These are phyloP conservation scores for Lucinisca nassula DNA, from an alignment of 2,888 invertebrate genomes.

Conservation along the genomic window DNA sequence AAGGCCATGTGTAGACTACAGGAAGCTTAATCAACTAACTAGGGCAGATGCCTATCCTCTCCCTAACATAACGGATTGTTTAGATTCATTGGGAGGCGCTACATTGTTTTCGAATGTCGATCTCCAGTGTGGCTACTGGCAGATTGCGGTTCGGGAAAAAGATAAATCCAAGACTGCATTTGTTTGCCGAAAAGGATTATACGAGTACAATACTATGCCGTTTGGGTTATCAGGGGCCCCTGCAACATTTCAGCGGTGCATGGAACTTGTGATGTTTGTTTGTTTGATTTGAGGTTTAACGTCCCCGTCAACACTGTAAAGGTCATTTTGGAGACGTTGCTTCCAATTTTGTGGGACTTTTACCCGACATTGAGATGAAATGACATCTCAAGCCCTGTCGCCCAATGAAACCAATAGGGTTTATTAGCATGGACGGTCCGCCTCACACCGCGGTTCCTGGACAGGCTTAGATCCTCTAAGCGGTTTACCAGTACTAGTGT, in stretches of 20 bases:
- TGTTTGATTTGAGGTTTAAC: too few species aligned
- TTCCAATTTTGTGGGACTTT: too few species aligned
- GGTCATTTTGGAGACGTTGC: too few species aligned
- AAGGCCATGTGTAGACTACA: slow-evolving; percentile 17
- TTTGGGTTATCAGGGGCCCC: slow-evolving; percentile 19
- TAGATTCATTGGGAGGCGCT: slow-evolving; percentile 19
- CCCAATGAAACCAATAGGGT: too few species aligned
- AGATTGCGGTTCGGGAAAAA: slow-evolving; percentile 13
- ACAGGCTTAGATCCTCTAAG: too few species aligned
- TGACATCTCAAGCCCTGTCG: too few species aligned
- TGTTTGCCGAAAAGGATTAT: slow-evolving; percentile 6
- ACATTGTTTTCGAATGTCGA: slow-evolving; percentile 19
- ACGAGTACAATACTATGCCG: slow-evolving; percentile 1
- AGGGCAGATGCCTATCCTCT: slow-evolving; percentile 28
- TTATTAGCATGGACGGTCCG: too few species aligned
- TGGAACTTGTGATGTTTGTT: slow-evolving; percentile 15
- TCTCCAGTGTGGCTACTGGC: slow-evolving; percentile 25
- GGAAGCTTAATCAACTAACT: slow-evolving; percentile 12
- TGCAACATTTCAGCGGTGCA: slow-evolving; percentile 18
- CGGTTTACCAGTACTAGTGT: too few species aligned
- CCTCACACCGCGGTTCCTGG: too few species aligned
- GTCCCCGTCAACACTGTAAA: too few species aligned
- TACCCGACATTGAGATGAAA: too few species aligned
- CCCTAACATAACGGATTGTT: slow-evolving; percentile 24
- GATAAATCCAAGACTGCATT: slow-evolving; percentile 32